Evolutionary conservation across 1,140 invertebrate species (phyloP).

Genomic region (Zaprionus ghesquierei): DNA sequence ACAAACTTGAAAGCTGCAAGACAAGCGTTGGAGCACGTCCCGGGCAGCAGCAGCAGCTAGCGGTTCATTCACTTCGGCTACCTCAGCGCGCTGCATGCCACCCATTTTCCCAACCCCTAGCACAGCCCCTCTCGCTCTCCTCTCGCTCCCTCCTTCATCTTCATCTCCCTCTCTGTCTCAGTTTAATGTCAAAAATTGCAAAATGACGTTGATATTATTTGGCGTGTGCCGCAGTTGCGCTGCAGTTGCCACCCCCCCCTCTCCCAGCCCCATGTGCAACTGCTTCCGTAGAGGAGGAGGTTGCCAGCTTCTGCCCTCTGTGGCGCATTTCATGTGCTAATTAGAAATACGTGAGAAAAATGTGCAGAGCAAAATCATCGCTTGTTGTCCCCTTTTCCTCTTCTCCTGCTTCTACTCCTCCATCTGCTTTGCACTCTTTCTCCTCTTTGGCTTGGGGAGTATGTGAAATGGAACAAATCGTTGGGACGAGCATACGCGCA

Average conservation of each 20-base stretch:
- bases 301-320: constrained; percentile 26
- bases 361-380: constrained; percentile 30
- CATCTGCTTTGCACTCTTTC: neutral
- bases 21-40: constrained; percentile 64
- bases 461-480: neutral
- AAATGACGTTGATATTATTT: constrained; percentile 63
- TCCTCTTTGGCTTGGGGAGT: neutral
- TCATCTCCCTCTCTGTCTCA: constrained; percentile 5
- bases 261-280: constrained; percentile 6
- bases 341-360: constrained; percentile 72
- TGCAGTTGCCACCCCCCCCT: constrained; percentile 4
- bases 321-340: constrained; percentile 63
- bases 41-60: constrained; percentile 20
- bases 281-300: neutral
- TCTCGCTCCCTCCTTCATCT: no score
- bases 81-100: neutral
- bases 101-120: neutral
- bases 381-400: constrained; percentile 25
- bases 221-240: constrained; percentile 48
- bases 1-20: constrained; percentile 63
- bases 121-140: neutral
- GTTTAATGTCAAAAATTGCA: constrained; percentile 61
- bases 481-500: neutral
- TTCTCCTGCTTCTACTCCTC: neutral
- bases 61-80: constrained; percentile 46